Conservation (phyloP, 2,113 vertebrate genomes). For the Charina bottae region DNA sequence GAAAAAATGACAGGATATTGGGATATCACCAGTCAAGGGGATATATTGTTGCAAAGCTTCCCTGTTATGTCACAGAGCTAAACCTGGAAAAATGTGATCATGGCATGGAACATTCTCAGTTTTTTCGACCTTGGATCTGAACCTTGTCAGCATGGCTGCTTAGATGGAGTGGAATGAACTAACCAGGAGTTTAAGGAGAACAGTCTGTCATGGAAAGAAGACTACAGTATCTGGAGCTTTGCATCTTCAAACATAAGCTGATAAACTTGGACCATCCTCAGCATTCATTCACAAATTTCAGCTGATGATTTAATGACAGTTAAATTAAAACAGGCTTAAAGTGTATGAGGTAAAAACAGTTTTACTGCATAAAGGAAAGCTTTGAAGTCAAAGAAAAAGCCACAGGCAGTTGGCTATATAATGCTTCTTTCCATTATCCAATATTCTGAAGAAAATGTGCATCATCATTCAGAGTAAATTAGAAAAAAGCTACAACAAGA, state of each 20-base stretch:
- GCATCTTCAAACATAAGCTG: not conserved
- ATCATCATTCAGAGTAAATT: not conserved
- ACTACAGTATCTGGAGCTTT: not conserved
- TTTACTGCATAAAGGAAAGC: not conserved
- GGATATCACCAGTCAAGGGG: not conserved
- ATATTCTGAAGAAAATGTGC: conserved; percentile 17
- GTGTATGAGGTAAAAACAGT: not conserved
- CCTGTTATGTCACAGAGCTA: not conserved
- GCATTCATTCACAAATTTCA: conserved; percentile 6
- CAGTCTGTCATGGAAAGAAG: not conserved
- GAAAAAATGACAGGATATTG: not conserved
- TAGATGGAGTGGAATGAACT: not conserved
- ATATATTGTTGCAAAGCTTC: not conserved
- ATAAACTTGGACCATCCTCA: not conserved
- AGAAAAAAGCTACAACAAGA: not conserved
- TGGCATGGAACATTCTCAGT: not conserved
- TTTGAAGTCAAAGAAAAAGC: conserved; percentile 10
- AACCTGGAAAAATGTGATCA: not conserved
- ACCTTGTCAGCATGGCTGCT: not conserved
- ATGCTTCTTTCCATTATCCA: not conserved
- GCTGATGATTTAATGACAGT: conserved; percentile 26
- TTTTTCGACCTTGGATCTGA: not conserved
- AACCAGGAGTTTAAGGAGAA: not conserved
- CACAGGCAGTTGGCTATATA: not conserved
- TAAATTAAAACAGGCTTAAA: conserved; percentile 37